Conservation (phyloP, 2,797 vertebrate genomes). For the Discoglossus pictus region DNA sequence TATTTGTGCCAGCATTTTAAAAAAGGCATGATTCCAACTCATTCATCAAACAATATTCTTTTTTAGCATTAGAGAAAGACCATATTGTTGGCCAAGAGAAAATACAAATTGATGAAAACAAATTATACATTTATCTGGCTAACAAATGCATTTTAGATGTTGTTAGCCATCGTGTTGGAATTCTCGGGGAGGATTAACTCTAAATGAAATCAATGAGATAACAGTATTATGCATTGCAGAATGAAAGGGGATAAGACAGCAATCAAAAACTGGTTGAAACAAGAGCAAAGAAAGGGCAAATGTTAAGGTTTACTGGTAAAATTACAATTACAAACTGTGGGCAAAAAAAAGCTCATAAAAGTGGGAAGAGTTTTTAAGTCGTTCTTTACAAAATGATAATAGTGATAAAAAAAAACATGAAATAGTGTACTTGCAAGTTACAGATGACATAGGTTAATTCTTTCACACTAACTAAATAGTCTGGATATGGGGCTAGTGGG, state of each 20-base stretch:
- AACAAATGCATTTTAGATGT: conserved; percentile 32
- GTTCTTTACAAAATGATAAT: too few species aligned
- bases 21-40: conserved; percentile 18
- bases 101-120: conserved; percentile 26
- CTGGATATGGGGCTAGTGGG: too few species aligned
- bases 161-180: background rate
- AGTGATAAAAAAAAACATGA: too few species aligned
- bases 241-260: background rate
- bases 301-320: background rate
- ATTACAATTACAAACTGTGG: too few species aligned
- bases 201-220: conserved; percentile 26
- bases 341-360: too few species aligned
- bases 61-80: conserved; percentile 1
- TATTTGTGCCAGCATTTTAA: conserved; percentile 6
- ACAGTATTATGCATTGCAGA: conserved; percentile 19
- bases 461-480: background rate
- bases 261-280: background rate
- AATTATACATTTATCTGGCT: conserved; percentile 28
- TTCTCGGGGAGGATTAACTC: conserved; percentile 24
- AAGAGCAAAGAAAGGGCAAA: background rate
- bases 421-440: too few species aligned
- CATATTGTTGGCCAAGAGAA: conserved; percentile 13
- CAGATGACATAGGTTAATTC: too few species aligned
- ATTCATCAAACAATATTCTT: conserved; percentile 8
- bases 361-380: too few species aligned